phyloP scores from a whole-genome alignment of 2,113 vertebrate genomes.

The Zootoca vivipara region DNA sequence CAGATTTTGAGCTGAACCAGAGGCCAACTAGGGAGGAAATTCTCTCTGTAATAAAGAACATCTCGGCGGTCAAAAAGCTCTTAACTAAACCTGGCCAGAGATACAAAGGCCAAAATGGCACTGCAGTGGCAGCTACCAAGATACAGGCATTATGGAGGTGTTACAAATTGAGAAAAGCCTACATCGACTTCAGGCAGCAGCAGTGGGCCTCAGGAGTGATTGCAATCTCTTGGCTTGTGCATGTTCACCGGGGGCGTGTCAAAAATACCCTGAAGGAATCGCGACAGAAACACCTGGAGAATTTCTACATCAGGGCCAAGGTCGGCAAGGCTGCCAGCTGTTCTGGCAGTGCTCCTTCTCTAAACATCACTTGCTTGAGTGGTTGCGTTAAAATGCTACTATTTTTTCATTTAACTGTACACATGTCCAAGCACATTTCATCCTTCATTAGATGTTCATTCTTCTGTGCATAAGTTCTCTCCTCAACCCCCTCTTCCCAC shows the following conservation, averaged over 20 bases:
- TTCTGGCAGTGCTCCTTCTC: constrained; percentile 53
- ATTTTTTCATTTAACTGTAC: constrained; percentile 41
- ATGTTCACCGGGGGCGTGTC: constrained; percentile 66
- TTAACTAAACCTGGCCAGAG: constrained; percentile 77
- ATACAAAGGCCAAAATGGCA: constrained; percentile 79
- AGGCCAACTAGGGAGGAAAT: constrained; percentile 54
- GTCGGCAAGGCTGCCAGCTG: constrained; percentile 77
- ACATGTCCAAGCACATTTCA: constrained; percentile 65
- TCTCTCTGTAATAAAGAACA: constrained; percentile 79
- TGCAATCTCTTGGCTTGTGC: constrained; percentile 75
- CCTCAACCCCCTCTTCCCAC: too few species aligned
- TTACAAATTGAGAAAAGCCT: constrained; percentile 64
- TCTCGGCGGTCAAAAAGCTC: constrained; percentile 62
- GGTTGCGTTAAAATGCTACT: constrained; percentile 46
- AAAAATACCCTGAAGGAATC: constrained; percentile 78
- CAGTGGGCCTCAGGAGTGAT: constrained; percentile 84
- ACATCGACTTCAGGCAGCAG: constrained; percentile 58
- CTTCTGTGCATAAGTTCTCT: constrained; percentile 37
- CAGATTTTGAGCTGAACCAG: constrained; percentile 59
- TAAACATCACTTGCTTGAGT: constrained; percentile 67
- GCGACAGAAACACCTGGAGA: constrained; percentile 84
- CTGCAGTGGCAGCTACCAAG: constrained; percentile 68
- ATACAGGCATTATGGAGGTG: constrained; percentile 82
- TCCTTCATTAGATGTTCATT: constrained; percentile 58
- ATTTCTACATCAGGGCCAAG: constrained; percentile 84